phyloP scores from a whole-genome alignment of 1,140 invertebrate genomes.

The Aphaenogaster rudis region DNA sequence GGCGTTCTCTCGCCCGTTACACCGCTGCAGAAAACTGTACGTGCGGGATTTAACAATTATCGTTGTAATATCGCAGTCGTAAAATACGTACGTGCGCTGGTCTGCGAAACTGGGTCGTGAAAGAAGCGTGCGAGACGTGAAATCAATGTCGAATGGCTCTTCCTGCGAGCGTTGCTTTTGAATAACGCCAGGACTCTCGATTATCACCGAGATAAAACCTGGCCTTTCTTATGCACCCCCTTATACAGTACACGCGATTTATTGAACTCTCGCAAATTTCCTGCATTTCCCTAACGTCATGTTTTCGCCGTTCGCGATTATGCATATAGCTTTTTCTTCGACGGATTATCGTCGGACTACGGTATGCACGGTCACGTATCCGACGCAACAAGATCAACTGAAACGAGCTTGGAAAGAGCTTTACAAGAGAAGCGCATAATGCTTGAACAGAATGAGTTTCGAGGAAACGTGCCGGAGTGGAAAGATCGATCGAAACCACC shows the following conservation, averaged over 20 bases:
- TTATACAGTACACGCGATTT: background rate
- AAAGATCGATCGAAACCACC: slow-evolving; percentile 18
- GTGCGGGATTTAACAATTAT: slow-evolving; percentile 55
- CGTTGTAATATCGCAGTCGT: slow-evolving; percentile 31
- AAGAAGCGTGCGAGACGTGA: slow-evolving; percentile 36
- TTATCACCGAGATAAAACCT: slow-evolving; percentile 10
- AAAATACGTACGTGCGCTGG: slow-evolving; percentile 17
- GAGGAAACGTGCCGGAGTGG: slow-evolving; percentile 11
- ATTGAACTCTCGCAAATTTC: background rate
- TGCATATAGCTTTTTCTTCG: slow-evolving; percentile 47
- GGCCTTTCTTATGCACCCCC: background rate
- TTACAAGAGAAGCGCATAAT: slow-evolving; percentile 30
- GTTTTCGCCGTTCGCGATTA: slow-evolving; percentile 34
- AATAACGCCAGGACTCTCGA: background rate
- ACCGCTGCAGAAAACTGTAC: background rate
- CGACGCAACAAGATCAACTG: slow-evolving; percentile 56
- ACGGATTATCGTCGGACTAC: slow-evolving; percentile 43
- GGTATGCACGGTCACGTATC: slow-evolving; percentile 49
- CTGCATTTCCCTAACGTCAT: background rate
- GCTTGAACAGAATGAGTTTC: slow-evolving; percentile 24
- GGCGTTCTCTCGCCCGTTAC: background rate
- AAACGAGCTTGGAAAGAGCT: slow-evolving; percentile 45
- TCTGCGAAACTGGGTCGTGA: slow-evolving; percentile 26
- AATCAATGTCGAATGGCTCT: slow-evolving; percentile 42
- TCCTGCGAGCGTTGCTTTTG: background rate